phyloP scores from a whole-genome alignment of 2,888 invertebrate genomes.

The Apamea monoglypha region DNA sequence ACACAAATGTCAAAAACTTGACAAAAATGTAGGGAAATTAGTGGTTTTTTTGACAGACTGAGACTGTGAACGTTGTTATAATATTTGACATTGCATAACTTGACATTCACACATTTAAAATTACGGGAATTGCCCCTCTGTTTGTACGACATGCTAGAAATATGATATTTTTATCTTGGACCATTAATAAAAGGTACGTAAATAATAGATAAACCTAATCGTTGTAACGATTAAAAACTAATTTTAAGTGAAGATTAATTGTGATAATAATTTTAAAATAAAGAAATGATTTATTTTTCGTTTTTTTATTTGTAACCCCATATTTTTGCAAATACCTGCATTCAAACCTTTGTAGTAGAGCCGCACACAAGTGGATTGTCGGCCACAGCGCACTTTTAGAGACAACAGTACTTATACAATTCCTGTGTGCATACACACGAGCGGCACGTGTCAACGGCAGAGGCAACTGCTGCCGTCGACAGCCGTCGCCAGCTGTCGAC shows the following conservation, averaged over 20 bases:
- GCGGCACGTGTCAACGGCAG: background rate
- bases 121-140: background rate
- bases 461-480: background rate
- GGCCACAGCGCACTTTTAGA: background rate
- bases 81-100: no score
- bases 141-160: background rate
- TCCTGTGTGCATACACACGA: background rate
- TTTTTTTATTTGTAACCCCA: background rate
- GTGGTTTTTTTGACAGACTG: no score
- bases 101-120: no score
- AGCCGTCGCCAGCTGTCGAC: no score
- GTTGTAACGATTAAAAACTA: background rate
- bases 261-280: conserved; percentile 37
- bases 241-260: conserved; percentile 2
- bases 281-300: no score
- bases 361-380: background rate
- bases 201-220: background rate
- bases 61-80: no score
- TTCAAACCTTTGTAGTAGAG: background rate
- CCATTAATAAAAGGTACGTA: background rate
- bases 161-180: background rate
- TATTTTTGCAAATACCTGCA: background rate
- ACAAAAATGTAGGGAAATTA: no score
- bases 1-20: no score
- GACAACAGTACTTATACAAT: background rate